These are phyloP conservation scores for Stenodema calcarata DNA, from an alignment of 2,888 invertebrate genomes.

Conservation along the genomic window DNA sequence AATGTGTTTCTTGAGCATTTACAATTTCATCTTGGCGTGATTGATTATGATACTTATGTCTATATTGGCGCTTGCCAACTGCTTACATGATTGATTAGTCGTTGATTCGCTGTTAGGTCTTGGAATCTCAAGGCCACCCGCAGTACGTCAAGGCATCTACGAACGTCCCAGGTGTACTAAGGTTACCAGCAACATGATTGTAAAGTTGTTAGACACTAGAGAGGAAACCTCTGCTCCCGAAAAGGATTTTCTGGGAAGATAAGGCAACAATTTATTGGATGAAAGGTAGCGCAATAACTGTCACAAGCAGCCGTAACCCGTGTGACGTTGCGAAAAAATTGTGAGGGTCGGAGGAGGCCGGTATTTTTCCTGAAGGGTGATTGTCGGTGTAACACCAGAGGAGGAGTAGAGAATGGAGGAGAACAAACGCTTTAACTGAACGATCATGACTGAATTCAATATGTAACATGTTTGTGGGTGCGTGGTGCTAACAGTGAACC, in stretches of 20 bases:
- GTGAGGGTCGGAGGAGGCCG: not conserved
- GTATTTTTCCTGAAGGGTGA: not conserved
- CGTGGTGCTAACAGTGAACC: too few species aligned
- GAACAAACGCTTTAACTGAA: too few species aligned
- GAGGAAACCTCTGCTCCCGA: not conserved
- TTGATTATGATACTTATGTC: too few species aligned
- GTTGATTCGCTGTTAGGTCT: too few species aligned
- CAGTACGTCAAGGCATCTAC: not conserved
- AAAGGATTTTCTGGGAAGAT: not conserved
- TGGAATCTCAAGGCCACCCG: too few species aligned
- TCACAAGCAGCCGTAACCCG: not conserved
- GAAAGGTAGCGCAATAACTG: not conserved
- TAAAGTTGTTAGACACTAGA: not conserved
- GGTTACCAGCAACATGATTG: not conserved
- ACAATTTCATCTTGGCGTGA: too few species aligned
- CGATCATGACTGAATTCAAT: too few species aligned
- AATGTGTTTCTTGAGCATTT: too few species aligned
- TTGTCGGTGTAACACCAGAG: not conserved
- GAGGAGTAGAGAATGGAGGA: too few species aligned
- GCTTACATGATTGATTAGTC: too few species aligned
- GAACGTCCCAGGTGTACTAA: not conserved
- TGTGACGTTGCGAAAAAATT: not conserved
- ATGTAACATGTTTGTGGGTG: too few species aligned
- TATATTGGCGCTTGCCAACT: not conserved
- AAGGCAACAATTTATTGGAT: conserved; percentile 4